phyloP scores from a whole-genome alignment of 1,140 invertebrate species.

The Euwallacea fornicatus region DNA sequence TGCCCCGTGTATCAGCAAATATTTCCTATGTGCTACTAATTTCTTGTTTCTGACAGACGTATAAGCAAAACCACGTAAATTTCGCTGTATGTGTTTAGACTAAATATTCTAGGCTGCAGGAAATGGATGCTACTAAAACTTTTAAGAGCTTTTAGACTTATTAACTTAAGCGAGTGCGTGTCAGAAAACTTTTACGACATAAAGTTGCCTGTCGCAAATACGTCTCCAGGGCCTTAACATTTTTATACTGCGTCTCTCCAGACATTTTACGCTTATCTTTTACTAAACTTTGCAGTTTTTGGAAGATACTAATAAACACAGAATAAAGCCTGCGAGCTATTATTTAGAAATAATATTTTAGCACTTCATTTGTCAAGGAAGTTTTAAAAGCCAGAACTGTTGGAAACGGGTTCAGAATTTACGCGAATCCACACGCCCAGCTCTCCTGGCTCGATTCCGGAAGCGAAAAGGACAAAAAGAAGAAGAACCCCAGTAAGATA shows the following conservation, averaged over 20 bases:
- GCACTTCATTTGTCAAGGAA: slow-evolving; percentile 28
- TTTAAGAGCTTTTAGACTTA: slow-evolving; percentile 14
- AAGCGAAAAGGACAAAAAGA: slow-evolving; percentile 21
- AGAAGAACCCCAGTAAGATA: slow-evolving; percentile 12
- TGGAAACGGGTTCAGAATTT: slow-evolving; percentile 25
- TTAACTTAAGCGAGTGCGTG: slow-evolving; percentile 18
- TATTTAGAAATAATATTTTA: slow-evolving; percentile 20
- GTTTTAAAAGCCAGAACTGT: slow-evolving; percentile 23
- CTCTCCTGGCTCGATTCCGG: neutral
- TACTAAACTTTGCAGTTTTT: too few relatives aligned
- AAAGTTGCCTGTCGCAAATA: slow-evolving; percentile 9
- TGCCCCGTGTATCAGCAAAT: too few relatives aligned
- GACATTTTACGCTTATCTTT: too few relatives aligned
- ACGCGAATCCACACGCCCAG: slow-evolving; percentile 25
- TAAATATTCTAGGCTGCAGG: neutral
- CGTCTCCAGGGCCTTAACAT: neutral
- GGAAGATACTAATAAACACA: too few relatives aligned
- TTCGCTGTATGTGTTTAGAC: neutral
- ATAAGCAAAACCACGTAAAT: too few relatives aligned
- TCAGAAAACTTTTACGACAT: slow-evolving; percentile 14
- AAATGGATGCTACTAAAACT: neutral
- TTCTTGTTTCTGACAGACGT: too few relatives aligned
- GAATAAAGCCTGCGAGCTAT: too few relatives aligned
- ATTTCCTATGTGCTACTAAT: too few relatives aligned
- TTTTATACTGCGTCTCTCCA: too few relatives aligned